phyloP scores from a whole-genome alignment of 2,113 vertebrate genomes.

The Onychorhynchus coronatus region DNA sequence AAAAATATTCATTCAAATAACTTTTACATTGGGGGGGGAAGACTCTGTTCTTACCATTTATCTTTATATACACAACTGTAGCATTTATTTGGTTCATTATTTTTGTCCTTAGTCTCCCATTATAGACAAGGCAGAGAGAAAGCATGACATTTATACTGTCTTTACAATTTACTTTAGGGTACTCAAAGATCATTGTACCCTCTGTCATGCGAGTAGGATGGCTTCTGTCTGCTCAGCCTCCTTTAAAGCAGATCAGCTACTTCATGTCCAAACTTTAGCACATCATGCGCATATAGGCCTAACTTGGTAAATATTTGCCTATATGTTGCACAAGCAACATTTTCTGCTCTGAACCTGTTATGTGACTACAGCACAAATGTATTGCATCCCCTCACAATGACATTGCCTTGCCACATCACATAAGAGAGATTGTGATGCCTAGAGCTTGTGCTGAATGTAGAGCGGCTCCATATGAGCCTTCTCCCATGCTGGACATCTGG shows the following conservation, averaged over 20 bases:
- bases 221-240: not conserved
- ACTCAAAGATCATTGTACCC: not conserved
- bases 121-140: not conserved
- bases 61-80: not conserved
- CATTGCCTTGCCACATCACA: not conserved
- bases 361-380: not conserved
- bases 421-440: not conserved
- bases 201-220: not conserved
- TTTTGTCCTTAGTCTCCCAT: not conserved
- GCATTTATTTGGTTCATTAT: not conserved
- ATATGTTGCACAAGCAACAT: not conserved
- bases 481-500: not conserved
- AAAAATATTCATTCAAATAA: not conserved
- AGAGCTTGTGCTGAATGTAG: not conserved
- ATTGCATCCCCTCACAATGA: not conserved
- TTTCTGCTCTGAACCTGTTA: not conserved
- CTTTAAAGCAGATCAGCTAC: not conserved
- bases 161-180: not conserved
- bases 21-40: not conserved
- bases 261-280: not conserved
- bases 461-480: rapidly evolving
- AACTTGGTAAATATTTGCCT: not conserved
- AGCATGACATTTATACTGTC: not conserved
- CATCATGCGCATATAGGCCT: not conserved
- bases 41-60: not conserved